phyloP scores from a whole-genome alignment of 1,140 invertebrate genomes.

The Pseudomyrmex concolor region DNA sequence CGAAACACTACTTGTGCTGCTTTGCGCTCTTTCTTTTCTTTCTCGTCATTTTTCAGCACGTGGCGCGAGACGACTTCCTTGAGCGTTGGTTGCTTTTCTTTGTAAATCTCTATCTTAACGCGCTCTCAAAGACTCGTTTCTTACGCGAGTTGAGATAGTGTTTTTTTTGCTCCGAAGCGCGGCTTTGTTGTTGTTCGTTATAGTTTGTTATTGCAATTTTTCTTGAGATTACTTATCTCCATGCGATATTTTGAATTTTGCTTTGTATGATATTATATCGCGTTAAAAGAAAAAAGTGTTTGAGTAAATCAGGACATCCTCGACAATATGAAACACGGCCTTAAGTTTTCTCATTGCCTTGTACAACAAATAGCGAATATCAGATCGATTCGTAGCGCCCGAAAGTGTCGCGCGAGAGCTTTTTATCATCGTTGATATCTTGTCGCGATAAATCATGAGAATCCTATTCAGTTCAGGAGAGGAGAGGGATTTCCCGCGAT shows the following conservation, averaged over 20 bases:
- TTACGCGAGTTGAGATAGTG: conserved; percentile 24
- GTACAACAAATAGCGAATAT: conserved; percentile 52
- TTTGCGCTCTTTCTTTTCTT: neutral
- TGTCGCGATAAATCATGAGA: conserved; percentile 74
- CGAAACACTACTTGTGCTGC: conserved; percentile 12
- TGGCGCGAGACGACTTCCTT: conserved; percentile 18
- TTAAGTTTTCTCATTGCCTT: conserved; percentile 47
- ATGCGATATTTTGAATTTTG: neutral
- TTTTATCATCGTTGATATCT: conserved; percentile 74
- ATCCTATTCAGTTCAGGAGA: conserved; percentile 61
- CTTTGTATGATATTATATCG: neutral
- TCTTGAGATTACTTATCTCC: neutral
- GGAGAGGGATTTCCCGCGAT: conserved; percentile 56
- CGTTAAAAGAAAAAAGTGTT: neutral
- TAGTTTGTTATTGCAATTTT: neutral
- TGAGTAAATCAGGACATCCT: neutral
- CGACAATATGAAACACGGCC: conserved; percentile 30
- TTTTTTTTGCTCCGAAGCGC: neutral
- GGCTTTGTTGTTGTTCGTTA: neutral
- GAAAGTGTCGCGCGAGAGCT: conserved; percentile 61
- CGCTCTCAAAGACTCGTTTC: conserved; percentile 39
- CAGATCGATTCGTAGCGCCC: conserved; percentile 54
- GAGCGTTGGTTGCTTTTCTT: conserved; percentile 26
- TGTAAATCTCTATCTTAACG: conserved; percentile 44
- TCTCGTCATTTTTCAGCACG: conserved; percentile 43